Base-by-base conservation (phyloP, 2,888 invertebrate species). In the Podotricha telesiphe region DNA sequence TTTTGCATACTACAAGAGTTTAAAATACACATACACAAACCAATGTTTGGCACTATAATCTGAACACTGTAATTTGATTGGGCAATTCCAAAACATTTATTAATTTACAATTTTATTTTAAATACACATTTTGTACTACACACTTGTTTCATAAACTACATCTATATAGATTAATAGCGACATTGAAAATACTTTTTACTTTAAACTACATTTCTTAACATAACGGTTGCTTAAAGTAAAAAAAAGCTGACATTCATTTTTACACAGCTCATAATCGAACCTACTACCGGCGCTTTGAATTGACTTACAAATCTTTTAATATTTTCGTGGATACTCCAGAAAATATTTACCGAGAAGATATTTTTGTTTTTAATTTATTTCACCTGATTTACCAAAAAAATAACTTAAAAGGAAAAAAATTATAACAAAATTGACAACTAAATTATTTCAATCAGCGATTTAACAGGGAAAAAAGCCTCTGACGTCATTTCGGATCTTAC, bases 1-100 rank as follows among this genome's bases (percentile, higher is more conserved):
- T 37, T 37, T 37, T 8, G 15, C 10, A 22, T 28, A 55, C n/a
- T 55, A 47, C n/a, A 20, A 19, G 47, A 79, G 67, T 77, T 69
- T 75, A 50, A 73, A 68, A 73, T 62, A 66, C 50, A 20, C 56
- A 70, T 50, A 59, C 55, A 51, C 53, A 65, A 42, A 86, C 88
- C 87, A 85, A 82, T 77, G 86, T 67, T 89, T 89, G 89, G 89
- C 89, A 89, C 89, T 85, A 75, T 79, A 76, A 74, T 77, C 79
- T 88, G 86, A 89, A 88, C 88, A 89, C 88, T 82, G 81, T 77
- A 74, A 73, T 72, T 74, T 68, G 22, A 70, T 67, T 48, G 50
- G 34, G 19, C 17, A 48, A 22, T 19, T 8, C 59, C 20, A 59
- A 47, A 47, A 34, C 20, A 20, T 62, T 8, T 50, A 28, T 22